These are phyloP conservation scores for Zaprionus inermis DNA, from an alignment of 1,140 invertebrate genomes.

Conservation along the genomic window DNA sequence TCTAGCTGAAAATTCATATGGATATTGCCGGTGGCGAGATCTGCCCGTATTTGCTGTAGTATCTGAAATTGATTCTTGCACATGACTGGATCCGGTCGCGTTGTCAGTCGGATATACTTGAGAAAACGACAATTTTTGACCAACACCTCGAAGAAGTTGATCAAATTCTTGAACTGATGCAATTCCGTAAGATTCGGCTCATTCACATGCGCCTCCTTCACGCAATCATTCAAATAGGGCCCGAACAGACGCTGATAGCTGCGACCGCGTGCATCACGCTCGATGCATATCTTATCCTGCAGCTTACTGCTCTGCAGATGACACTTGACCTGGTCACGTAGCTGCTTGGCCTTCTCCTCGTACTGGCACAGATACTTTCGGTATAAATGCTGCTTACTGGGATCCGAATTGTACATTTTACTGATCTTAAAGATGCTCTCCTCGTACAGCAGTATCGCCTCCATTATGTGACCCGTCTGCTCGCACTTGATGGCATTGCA, in stretches of 20 bases:
- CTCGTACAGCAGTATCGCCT: slow-evolving; percentile 72
- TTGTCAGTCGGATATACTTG: slow-evolving; percentile 69
- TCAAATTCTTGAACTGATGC: slow-evolving; percentile 61
- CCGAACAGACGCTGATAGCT: slow-evolving; percentile 73
- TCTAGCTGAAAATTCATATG: slow-evolving; percentile 71
- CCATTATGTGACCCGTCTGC: slow-evolving; percentile 68
- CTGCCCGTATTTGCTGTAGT: slow-evolving; percentile 58
- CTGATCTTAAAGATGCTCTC: slow-evolving; percentile 65
- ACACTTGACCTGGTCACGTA: slow-evolving; percentile 67
- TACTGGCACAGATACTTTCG: slow-evolving; percentile 61
- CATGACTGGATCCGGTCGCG: slow-evolving; percentile 50
- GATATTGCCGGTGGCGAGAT: slow-evolving; percentile 65
- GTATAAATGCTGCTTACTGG: slow-evolving; percentile 51
- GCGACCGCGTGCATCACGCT: slow-evolving; percentile 59
- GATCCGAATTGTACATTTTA: slow-evolving; percentile 50
- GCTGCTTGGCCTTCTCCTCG: slow-evolving; percentile 56
- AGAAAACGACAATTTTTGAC: slow-evolving; percentile 74
- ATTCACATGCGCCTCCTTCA: slow-evolving; percentile 69
- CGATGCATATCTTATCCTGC: slow-evolving; percentile 62
- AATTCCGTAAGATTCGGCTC: slow-evolving; percentile 64
- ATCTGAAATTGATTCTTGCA: slow-evolving; percentile 54
- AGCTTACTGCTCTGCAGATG: slow-evolving; percentile 64
- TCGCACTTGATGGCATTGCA: slow-evolving; percentile 65
- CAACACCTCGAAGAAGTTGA: slow-evolving; percentile 69
- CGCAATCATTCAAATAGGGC: slow-evolving; percentile 62